Conservation (phyloP, 2,797 vertebrate species). For the Remorina albescens region DNA sequence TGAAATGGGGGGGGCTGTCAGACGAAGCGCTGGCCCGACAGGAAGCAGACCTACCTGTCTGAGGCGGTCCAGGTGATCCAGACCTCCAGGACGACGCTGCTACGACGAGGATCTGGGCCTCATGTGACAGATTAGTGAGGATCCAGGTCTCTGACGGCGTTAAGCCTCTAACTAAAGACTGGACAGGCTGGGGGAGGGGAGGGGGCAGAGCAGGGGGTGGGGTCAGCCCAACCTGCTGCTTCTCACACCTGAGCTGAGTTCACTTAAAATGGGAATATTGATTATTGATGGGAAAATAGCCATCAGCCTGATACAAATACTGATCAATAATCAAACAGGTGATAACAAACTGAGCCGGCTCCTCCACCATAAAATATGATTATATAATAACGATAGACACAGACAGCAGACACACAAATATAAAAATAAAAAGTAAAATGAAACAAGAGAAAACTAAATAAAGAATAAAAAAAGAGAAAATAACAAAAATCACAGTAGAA, state of each 20-base stretch:
- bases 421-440: too few relatives aligned
- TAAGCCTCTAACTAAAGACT: constrained; percentile 70
- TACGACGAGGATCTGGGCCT: constrained; percentile 1
- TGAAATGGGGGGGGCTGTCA: not conserved
- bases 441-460: too few relatives aligned
- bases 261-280: too few relatives aligned
- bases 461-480: too few relatives aligned
- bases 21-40: not conserved
- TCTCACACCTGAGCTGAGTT: not conserved
- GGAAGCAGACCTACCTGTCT: constrained; percentile 25
- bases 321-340: too few relatives aligned
- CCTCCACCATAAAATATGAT: too few relatives aligned
- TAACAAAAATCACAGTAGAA: too few relatives aligned
- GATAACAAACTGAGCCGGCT: too few relatives aligned
- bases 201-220: constrained; percentile 40
- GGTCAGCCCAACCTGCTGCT: constrained; percentile 3
- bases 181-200: constrained; percentile 37
- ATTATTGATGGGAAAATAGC: too few relatives aligned
- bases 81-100: not conserved
- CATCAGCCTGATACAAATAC: too few relatives aligned
- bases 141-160: constrained; percentile 34
- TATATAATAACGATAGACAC: too few relatives aligned
- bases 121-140: constrained; percentile 52
- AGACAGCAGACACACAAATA: too few relatives aligned
- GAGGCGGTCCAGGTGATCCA: constrained; percentile 20